Percentiles rank a stretch among this genome's conserved stretches.
These are phyloP conservation scores for Stictonetta naevosa DNA, from an alignment of 2,113 vertebrate species.

Conservation along the genomic window DNA sequence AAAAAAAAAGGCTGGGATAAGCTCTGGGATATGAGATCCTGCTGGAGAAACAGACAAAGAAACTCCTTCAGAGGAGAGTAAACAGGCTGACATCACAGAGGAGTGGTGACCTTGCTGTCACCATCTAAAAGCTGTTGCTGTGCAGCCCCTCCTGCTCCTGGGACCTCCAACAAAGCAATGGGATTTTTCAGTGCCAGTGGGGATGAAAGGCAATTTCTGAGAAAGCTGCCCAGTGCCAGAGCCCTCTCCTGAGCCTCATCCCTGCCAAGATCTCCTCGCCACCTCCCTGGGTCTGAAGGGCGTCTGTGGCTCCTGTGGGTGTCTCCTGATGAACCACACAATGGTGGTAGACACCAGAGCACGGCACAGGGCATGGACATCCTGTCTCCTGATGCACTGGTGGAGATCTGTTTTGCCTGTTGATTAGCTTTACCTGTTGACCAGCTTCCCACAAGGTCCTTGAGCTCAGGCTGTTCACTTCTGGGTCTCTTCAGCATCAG, in stretches of 20 bases:
- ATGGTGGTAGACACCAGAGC: not conserved
- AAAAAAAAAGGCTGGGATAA: not conserved
- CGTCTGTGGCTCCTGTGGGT: not conserved
- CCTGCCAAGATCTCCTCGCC: not conserved
- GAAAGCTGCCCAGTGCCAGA: fast-evolving
- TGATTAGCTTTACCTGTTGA: too few relatives aligned
- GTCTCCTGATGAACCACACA: not conserved
- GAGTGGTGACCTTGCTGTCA: fast-evolving
- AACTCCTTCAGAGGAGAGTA: not conserved
- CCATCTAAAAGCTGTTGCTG: not conserved
- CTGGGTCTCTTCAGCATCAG: not conserved
- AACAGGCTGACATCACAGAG: not conserved
- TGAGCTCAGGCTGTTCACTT: not conserved
- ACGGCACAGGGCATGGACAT: fast-evolving
- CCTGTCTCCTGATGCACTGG: not conserved
- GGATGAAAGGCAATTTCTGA: not conserved
- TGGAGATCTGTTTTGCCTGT: not conserved
- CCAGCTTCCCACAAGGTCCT: not conserved
- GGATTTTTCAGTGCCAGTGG: not conserved
- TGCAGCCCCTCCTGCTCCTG: not conserved
- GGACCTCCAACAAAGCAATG: not conserved
- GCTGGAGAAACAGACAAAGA: not conserved
- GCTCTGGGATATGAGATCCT: not conserved
- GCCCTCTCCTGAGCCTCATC: too few relatives aligned
- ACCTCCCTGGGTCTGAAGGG: not conserved